These are phyloP conservation scores for Coccyzus lansbergi DNA, from an alignment of 2,797 vertebrate genomes.

Conservation along the genomic window DNA sequence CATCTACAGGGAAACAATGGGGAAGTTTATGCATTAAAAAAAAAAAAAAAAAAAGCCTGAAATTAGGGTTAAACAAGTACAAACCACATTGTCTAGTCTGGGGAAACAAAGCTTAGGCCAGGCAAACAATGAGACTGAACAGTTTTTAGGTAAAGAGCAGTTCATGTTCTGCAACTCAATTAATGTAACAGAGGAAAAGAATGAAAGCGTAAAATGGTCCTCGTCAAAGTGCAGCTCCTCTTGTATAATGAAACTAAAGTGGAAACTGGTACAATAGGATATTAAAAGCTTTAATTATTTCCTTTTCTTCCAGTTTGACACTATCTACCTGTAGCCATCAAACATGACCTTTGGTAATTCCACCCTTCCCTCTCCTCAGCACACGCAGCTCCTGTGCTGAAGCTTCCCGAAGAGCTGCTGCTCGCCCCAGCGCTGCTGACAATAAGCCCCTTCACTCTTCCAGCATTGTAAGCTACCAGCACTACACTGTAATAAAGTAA, in stretches of 20 bases:
- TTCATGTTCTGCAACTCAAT: not conserved
- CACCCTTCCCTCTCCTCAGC: not conserved
- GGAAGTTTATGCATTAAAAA: not conserved
- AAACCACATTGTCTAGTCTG: not conserved
- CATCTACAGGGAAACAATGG: not conserved
- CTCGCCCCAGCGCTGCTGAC: not conserved
- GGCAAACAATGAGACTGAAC: not conserved
- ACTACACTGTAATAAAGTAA: not conserved
- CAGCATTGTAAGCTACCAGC: rapidly evolving
- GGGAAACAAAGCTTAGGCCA: not conserved
- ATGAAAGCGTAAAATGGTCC: not conserved
- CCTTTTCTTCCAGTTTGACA: not conserved
- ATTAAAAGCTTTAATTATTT: conserved; percentile 46
- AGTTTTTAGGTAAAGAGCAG: not conserved
- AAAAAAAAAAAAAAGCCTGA: not conserved
- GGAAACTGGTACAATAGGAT: not conserved
- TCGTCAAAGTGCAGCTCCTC: not conserved
- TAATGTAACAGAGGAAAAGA: not conserved
- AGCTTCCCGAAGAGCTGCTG: not conserved
- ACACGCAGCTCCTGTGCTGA: not conserved
- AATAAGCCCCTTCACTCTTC: not conserved
- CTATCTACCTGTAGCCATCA: not conserved
- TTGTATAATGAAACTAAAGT: not conserved
- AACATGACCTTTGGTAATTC: not conserved
- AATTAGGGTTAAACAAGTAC: not conserved